Conservation (phyloP, 2,888 invertebrate species). For the Pheosia tremula region DNA sequence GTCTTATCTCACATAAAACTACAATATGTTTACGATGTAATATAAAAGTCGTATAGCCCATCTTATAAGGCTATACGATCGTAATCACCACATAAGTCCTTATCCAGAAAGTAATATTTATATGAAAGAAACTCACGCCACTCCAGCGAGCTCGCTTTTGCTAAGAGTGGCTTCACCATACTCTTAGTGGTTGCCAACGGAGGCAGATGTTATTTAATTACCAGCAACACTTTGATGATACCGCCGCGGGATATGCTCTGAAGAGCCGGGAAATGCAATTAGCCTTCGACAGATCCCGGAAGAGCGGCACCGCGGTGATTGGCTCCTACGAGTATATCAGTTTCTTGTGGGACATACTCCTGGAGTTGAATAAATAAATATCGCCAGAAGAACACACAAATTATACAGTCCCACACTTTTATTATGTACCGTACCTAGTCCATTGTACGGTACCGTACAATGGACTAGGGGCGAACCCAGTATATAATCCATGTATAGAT, state of each 20-base stretch:
- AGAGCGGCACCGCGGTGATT: background rate
- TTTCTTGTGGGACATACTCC: background rate
- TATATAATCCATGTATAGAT: too few relatives aligned
- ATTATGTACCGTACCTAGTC: too few relatives aligned
- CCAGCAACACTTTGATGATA: slow-evolving; percentile 22
- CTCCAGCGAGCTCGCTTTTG: background rate
- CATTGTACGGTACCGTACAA: too few relatives aligned
- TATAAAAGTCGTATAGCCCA: background rate
- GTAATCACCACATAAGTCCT: background rate
- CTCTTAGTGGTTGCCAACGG: background rate
- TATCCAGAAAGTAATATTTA: background rate
- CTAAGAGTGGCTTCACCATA: background rate
- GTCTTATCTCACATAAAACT: background rate
- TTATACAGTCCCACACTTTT: too few relatives aligned
- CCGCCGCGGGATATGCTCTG: slow-evolving; percentile 19
- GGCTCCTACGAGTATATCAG: background rate
- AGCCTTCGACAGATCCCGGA: slow-evolving; percentile 11
- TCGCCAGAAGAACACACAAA: too few relatives aligned
- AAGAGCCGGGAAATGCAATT: slow-evolving; percentile 33
- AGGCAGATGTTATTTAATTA: slow-evolving; percentile 10
- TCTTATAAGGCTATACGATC: background rate
- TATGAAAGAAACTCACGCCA: background rate
- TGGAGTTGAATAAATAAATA: too few relatives aligned
- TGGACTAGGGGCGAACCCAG: too few relatives aligned
- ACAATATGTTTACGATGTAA: background rate